A percentile compares a stretch with the other conserved stretches of the same genome.
Evolutionary conservation across 2,113 vertebrate genomes (phyloP).

Genomic region (Vulpes ferrilata): DNA sequence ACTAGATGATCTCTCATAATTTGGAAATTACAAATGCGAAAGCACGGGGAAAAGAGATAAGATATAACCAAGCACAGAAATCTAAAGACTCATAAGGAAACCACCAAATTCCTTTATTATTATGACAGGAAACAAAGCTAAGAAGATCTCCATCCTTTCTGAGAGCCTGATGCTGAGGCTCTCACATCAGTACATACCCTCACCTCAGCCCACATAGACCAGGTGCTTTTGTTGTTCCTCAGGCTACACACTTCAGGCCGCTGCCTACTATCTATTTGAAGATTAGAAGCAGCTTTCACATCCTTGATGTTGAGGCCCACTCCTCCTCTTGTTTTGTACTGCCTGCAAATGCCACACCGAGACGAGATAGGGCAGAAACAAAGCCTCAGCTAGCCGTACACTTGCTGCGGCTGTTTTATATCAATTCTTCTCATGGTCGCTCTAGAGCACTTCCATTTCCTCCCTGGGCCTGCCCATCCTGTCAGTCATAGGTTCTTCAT

Average conservation of each 20-base stretch:
- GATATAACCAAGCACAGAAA: not conserved
- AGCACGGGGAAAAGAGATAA: not conserved
- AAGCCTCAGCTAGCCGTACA: not conserved
- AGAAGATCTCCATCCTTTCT: not conserved
- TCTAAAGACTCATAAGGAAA: not conserved
- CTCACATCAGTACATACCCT: not conserved
- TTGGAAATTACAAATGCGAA: conserved; percentile 7
- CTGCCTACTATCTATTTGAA: not conserved
- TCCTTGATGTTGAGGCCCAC: not conserved
- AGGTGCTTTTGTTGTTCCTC: not conserved
- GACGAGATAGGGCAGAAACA: not conserved
- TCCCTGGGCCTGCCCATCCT: not conserved
- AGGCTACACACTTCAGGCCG: not conserved
- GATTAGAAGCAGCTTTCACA: conserved; percentile 32
- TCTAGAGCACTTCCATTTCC: not conserved
- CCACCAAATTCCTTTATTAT: conserved; percentile 3
- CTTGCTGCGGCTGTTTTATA: not conserved
- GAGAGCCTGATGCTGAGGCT: not conserved
- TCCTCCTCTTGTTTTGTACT: not conserved
- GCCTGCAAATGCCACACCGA: not conserved
- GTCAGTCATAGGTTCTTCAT: not conserved
- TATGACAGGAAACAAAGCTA: not conserved
- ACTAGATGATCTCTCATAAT: not conserved
- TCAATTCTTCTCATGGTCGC: not conserved
- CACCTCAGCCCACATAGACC: not conserved